phyloP scores from a whole-genome alignment of 2,113 vertebrate species.

The Ia io region DNA sequence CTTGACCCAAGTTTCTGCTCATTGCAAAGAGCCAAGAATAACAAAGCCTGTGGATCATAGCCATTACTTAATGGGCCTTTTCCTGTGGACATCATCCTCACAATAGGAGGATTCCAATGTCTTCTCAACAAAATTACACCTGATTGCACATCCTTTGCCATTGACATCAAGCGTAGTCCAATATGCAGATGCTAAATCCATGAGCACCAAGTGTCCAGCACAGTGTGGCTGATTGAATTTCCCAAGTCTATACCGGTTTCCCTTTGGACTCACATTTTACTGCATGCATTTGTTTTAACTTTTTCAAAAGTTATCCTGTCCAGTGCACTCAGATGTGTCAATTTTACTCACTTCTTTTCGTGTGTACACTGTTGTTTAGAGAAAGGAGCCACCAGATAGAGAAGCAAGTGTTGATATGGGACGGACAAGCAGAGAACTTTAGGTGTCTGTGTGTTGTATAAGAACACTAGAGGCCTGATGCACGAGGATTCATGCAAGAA shows the following conservation, averaged over 20 bases:
- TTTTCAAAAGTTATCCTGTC: neutral
- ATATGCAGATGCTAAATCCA: neutral
- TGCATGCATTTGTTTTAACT: neutral
- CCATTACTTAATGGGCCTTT: neutral
- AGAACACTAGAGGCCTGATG: neutral
- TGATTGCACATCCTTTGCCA: neutral
- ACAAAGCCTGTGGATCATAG: neutral
- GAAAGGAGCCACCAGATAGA: neutral
- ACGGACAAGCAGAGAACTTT: neutral
- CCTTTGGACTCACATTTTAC: neutral
- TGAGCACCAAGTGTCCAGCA: neutral
- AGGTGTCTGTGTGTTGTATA: fast-evolving
- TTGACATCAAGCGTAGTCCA: neutral
- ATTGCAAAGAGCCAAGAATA: neutral
- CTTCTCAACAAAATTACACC: neutral
- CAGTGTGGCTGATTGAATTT: neutral
- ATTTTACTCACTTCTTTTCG: neutral
- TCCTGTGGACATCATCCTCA: neutral
- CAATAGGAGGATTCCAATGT: neutral
- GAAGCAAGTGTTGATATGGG: neutral
- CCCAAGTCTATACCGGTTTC: neutral
- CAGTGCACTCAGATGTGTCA: neutral
- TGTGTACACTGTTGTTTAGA: neutral
- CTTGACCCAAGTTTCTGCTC: neutral
- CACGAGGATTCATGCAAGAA: too few species aligned